Evolutionary conservation across 2,797 vertebrate genomes (phyloP).

Genomic region (Pelobates cultripes): DNA sequence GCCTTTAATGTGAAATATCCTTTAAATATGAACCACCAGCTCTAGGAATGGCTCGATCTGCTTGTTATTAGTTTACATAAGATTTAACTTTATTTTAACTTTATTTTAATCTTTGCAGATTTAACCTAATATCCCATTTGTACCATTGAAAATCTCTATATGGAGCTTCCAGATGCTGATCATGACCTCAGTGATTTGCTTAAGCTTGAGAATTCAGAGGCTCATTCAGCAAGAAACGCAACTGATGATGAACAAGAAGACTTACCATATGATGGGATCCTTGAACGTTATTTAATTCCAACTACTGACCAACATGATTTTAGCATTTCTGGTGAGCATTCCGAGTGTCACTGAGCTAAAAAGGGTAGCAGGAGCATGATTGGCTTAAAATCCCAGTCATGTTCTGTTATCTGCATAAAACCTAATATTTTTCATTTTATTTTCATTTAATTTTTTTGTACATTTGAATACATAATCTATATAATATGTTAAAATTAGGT

Average conservation of each 20-base stretch:
- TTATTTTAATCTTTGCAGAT: constrained; percentile 17
- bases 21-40: too few relatives aligned
- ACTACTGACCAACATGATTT: background rate
- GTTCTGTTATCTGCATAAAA: too few relatives aligned
- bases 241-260: constrained; percentile 84
- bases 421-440: too few relatives aligned
- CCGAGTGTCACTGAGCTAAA: background rate
- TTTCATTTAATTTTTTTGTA: too few relatives aligned
- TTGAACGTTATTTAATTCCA: constrained; percentile 57
- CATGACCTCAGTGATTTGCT: background rate
- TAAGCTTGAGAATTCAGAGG: background rate
- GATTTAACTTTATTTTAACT: too few relatives aligned
- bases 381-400: too few relatives aligned
- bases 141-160: background rate
- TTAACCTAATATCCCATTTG: background rate
- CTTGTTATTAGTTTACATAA: too few relatives aligned
- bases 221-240: constrained; percentile 41
- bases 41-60: too few relatives aligned
- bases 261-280: constrained; percentile 75
- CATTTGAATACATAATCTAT: too few relatives aligned
- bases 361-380: too few relatives aligned
- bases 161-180: constrained; percentile 13
- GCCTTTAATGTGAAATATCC: too few relatives aligned
- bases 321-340: background rate
- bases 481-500: too few relatives aligned